These are phyloP conservation scores for Poeciliopsis retropinna DNA, from an alignment of 2,113 vertebrate genomes.

Conservation along the genomic window DNA sequence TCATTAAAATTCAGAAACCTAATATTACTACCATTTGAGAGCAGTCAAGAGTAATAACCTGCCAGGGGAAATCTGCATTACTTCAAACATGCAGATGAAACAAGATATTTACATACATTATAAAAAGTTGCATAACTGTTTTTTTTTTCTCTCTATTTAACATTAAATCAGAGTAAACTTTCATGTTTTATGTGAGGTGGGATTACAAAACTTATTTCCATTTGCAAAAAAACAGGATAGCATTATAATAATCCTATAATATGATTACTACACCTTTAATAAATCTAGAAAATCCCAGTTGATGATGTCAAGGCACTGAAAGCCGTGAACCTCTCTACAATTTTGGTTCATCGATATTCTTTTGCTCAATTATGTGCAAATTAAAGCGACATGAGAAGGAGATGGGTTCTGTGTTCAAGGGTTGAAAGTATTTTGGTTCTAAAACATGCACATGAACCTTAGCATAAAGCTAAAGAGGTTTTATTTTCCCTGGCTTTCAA, in stretches of 20 bases:
- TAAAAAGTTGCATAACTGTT: no score
- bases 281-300: no score
- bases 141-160: background rate
- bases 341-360: background rate
- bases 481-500: no score
- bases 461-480: no score
- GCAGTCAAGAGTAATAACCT: background rate
- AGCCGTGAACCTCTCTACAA: background rate
- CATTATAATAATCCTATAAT: no score
- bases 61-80: background rate
- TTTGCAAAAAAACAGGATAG: no score
- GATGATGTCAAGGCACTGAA: no score
- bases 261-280: no score
- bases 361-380: background rate
- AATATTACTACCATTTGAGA: background rate
- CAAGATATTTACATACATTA: background rate
- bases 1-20: background rate
- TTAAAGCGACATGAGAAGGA: background rate
- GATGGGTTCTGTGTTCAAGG: background rate
- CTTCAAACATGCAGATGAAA: background rate
- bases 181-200: no score
- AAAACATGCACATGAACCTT: no score
- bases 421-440: background rate
- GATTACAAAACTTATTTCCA: no score
- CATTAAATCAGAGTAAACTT: background rate